Evolutionary conservation across 2,888 invertebrate genomes (phyloP).

Genomic region (Apamea sordens): DNA sequence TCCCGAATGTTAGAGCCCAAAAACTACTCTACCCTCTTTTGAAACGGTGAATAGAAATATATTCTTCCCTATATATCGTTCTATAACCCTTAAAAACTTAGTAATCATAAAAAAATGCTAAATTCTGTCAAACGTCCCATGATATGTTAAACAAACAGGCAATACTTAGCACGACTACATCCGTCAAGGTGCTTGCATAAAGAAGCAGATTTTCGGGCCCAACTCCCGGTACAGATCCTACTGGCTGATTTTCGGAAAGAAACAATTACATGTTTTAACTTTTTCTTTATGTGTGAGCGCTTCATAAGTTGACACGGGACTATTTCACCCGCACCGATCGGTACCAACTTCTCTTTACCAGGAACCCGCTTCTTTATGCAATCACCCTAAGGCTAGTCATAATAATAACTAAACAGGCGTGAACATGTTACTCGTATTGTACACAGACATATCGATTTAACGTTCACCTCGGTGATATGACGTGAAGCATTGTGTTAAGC

Average conservation of each 20-base stretch:
- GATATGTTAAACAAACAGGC: background rate
- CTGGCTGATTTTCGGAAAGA: too few relatives aligned
- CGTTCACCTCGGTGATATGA: conserved; percentile 45
- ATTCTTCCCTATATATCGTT: background rate
- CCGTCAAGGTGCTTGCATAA: background rate
- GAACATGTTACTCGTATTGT: conserved; percentile 8
- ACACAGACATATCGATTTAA: conserved; percentile 50
- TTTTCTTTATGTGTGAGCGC: too few relatives aligned
- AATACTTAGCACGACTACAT: conserved; percentile 4
- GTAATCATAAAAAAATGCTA: background rate
- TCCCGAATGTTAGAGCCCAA: too few relatives aligned
- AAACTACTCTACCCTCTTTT: background rate
- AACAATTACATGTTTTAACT: too few relatives aligned
- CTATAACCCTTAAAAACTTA: background rate
- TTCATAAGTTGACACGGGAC: too few relatives aligned
- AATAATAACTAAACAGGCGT: background rate
- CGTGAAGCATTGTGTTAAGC: conserved; percentile 26
- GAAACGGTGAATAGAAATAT: background rate
- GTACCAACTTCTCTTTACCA: background rate
- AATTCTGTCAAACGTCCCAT: conserved; percentile 15
- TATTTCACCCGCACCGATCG: background rate
- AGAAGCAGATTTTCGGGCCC: background rate
- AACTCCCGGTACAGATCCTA: background rate
- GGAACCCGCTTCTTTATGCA: background rate
- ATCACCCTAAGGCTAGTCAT: background rate